Evolutionary conservation across 1,140 invertebrate species (phyloP), one percentile per base, ranked within the genome.

Genomic region (Eumeta japonica): DNA sequence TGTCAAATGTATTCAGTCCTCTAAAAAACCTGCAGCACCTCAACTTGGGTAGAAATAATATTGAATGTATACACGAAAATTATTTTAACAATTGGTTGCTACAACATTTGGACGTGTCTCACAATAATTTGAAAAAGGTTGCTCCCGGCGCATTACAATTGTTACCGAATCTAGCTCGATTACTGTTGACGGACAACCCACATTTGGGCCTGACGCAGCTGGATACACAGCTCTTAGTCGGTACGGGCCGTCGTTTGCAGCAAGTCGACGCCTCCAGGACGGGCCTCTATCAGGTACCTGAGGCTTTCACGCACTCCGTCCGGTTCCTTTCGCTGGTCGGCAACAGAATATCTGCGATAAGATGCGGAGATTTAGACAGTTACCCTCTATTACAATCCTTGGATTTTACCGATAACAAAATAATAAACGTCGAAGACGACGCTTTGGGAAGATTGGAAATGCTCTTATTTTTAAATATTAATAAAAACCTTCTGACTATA

Each of bases 341-440:
- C 10, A 96, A 96, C 52, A 73, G 79, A 44, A 79, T 92, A 28
- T 81, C 77, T 33, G 73, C 79, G 0, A 84, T 96, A 11, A 80
- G 82, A 27, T 83, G 88, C 48, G 89, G 90, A n/a, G 90, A 94
- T 52, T 78, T 97, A 38, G 90, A 92, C 52, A 91, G 90, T 45
- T 94, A 94, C 61, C 91, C 91, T 0, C 66, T 92, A 11, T 62
- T 96, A 7, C 85, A 86, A 42, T 77, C 88, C 16, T 62, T 97
- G 15, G 87, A 92, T 53, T 80, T 96, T 18, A 88, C 88, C 14
- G 79, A 86, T 35, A 95, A 94, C 55, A 75, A 79, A 39, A 80
- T 97, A 16, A 71, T 68, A 27, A 75, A 81, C 2, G 81, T 97
- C 3, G 91, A 94, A 64, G 89, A 94, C 18, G 90, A 93, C 50